A percentile compares a stretch with the other conserved stretches of the same genome.
Conservation (phyloP, 1,140 invertebrate genomes). For the Halyomorpha halys region DNA sequence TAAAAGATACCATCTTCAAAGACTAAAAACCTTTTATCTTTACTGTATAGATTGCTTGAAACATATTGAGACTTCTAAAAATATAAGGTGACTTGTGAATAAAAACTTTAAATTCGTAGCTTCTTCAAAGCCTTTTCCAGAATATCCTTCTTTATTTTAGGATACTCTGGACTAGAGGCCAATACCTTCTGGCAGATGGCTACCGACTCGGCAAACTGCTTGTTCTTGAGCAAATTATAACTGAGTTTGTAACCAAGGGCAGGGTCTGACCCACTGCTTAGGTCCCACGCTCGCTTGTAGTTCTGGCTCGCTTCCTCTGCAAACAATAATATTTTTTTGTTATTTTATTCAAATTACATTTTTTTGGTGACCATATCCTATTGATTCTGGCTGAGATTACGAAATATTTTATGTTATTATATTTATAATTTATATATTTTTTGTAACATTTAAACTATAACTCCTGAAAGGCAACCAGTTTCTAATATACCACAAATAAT, state of each 20-base stretch:
- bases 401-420: too few relatives aligned
- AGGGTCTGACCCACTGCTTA: constrained; percentile 76
- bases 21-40: too few relatives aligned
- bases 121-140: constrained; percentile 85
- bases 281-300: constrained; percentile 50
- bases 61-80: not conserved
- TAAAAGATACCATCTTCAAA: too few relatives aligned
- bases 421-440: too few relatives aligned
- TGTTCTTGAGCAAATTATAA: constrained; percentile 83
- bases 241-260: constrained; percentile 84
- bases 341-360: too few relatives aligned
- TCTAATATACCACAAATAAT: too few relatives aligned
- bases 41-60: too few relatives aligned
- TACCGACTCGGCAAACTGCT: constrained; percentile 77
- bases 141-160: constrained; percentile 85
- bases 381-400: too few relatives aligned
- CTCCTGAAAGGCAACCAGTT: too few relatives aligned
- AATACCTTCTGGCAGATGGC: constrained; percentile 75
- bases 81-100: not conserved
- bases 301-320: constrained; percentile 60
- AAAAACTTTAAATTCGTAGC: constrained; percentile 49
- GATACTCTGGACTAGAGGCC: constrained; percentile 73
- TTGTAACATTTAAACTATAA: too few relatives aligned
- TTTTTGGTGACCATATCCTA: too few relatives aligned
- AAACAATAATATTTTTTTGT: constrained; percentile 3